Percentiles rank a stretch among this genome's conserved stretches.
These are phyloP conservation scores for Diglossa cyanea DNA, from an alignment of 2,797 vertebrate genomes.

Conservation along the genomic window DNA sequence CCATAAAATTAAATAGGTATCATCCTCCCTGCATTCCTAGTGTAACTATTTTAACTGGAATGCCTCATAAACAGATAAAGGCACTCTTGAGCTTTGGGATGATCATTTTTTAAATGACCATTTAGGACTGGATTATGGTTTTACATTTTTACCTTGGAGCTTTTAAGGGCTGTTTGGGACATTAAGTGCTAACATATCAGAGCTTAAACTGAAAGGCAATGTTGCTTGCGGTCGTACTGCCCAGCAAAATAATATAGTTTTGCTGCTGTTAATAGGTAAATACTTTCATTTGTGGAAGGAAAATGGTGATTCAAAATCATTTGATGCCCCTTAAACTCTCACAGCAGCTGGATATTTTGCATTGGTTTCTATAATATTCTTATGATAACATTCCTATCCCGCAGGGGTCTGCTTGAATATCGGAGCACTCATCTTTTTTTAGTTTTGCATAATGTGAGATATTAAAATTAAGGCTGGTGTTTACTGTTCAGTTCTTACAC, in stretches of 20 bases:
- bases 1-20: slow-evolving; percentile 70
- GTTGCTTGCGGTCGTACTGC: slow-evolving; percentile 50
- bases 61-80: slow-evolving; percentile 69
- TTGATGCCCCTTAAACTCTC: slow-evolving; percentile 53
- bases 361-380: slow-evolving; percentile 57
- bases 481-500: slow-evolving; percentile 71
- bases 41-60: slow-evolving; percentile 71
- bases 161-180: slow-evolving; percentile 74
- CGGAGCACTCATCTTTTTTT: slow-evolving; percentile 67
- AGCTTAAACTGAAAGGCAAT: slow-evolving; percentile 65
- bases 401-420: slow-evolving; percentile 49
- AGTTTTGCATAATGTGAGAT: slow-evolving; percentile 71
- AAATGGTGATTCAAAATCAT: slow-evolving; percentile 67
- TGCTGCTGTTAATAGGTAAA: slow-evolving; percentile 73
- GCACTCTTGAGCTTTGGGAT: slow-evolving; percentile 61
- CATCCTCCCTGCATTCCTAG: slow-evolving; percentile 45
- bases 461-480: slow-evolving; percentile 77
- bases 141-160: slow-evolving; percentile 75
- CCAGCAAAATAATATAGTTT: slow-evolving; percentile 53
- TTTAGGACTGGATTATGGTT: slow-evolving; percentile 64
- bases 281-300: slow-evolving; percentile 67
- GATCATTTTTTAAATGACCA: slow-evolving; percentile 76
- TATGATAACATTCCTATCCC: slow-evolving; percentile 50
- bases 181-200: slow-evolving; percentile 69
- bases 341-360: slow-evolving; percentile 68